phyloP scores from a whole-genome alignment of 2,113 vertebrate species.

The Forbesichthys papilliferus region DNA sequence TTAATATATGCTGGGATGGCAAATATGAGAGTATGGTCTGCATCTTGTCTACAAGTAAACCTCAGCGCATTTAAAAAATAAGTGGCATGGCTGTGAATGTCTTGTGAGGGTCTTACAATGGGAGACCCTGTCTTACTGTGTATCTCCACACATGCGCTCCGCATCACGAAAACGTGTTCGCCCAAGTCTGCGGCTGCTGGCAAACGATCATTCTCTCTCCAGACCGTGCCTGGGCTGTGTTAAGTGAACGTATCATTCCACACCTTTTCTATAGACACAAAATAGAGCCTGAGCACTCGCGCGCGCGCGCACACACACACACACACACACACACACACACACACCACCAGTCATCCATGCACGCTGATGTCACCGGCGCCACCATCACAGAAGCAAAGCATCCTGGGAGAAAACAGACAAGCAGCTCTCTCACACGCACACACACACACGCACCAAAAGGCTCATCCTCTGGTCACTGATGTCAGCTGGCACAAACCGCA shows the following conservation, averaged over 20 bases:
- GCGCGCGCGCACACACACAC: background rate
- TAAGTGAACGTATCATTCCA: conserved; percentile 17
- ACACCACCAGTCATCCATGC: background rate
- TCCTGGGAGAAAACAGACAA: conserved; percentile 1
- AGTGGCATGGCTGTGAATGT: background rate
- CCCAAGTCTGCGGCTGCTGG: conserved; percentile 28
- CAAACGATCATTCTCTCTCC: conserved; percentile 7
- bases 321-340: conserved; percentile 4
- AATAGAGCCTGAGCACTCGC: conserved; percentile 8
- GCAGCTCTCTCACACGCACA: background rate
- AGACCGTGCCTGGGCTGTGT: background rate
- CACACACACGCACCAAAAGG: background rate
- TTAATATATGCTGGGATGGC: conserved; percentile 26
- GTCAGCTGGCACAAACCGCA: conserved; percentile 38
- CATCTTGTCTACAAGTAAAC: conserved; percentile 30
- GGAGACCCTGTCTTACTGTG: conserved; percentile 25
- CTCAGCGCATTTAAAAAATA: conserved; percentile 8
- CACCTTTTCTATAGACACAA: conserved; percentile 8
- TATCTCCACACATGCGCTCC: conserved; percentile 18
- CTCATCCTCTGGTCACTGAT: conserved; percentile 2
- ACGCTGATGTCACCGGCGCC: conserved; percentile 17
- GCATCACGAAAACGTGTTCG: conserved; percentile 29
- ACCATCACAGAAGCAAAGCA: conserved; percentile 24
- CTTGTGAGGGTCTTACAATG: conserved; percentile 22
- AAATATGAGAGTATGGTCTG: conserved; percentile 21